Evolutionary conservation across 2,113 vertebrate genomes (phyloP).

Genomic region (Amphiprion ocellaris): DNA sequence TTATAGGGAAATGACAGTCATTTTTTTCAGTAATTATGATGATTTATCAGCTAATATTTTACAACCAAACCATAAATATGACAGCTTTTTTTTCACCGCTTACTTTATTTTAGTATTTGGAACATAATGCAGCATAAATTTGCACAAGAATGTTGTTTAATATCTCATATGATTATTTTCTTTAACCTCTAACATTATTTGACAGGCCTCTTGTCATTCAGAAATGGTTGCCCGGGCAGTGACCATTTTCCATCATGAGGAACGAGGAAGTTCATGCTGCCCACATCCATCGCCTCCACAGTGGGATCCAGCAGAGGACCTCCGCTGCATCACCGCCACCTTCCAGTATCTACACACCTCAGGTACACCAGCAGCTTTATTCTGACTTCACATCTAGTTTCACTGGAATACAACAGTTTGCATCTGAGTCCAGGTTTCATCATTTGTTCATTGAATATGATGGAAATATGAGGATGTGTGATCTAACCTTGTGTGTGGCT

Average conservation of each 20-base stretch:
- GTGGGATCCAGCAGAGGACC: slow-evolving; percentile 88
- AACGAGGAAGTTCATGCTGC: slow-evolving; percentile 43
- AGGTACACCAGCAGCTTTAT: slow-evolving; percentile 58
- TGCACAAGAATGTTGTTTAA: background rate
- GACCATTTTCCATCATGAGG: slow-evolving; percentile 55
- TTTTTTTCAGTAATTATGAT: no score
- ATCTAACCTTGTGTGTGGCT: no score
- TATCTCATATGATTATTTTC: background rate
- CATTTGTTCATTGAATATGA: no score
- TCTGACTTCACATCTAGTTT: background rate
- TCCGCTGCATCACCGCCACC: slow-evolving; percentile 89
- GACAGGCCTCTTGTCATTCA: slow-evolving; percentile 34
- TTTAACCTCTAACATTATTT: background rate
- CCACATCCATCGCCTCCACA: slow-evolving; percentile 43
- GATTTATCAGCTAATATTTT: no score
- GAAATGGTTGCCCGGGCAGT: slow-evolving; percentile 70
- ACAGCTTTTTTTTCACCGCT: background rate
- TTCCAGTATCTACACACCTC: slow-evolving; percentile 91
- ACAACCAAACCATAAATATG: no score
- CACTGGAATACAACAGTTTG: no score
- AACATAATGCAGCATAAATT: background rate
- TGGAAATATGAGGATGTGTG: no score
- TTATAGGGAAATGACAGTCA: background rate
- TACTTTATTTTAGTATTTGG: background rate
- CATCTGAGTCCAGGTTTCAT: no score